Conservation (phyloP, 2,888 invertebrate genomes). For the Meiosimyza platycephala region DNA sequence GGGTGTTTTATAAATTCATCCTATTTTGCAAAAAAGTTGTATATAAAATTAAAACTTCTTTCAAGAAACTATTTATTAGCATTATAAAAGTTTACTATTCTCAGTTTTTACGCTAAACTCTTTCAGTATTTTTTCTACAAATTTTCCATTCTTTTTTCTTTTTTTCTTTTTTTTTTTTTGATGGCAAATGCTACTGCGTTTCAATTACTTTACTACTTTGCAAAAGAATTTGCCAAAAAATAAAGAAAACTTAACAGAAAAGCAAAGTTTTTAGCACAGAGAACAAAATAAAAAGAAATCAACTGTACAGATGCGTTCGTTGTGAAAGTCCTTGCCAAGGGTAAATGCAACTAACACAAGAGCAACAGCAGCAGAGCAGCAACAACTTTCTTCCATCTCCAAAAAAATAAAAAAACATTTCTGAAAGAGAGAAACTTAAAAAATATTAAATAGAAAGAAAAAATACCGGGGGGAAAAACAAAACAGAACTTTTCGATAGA, state of each 20-base stretch:
- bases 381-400: not conserved
- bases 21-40: too few relatives aligned
- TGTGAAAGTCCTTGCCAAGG: conserved; percentile 61
- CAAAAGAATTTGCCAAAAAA: conserved; percentile 24
- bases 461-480: not conserved
- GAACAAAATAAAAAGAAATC: conserved; percentile 49
- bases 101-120: too few relatives aligned
- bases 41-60: too few relatives aligned
- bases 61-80: too few relatives aligned
- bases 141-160: too few relatives aligned
- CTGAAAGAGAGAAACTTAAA: not conserved
- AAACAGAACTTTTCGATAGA: conserved; percentile 23
- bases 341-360: conserved; percentile 56
- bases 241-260: not conserved
- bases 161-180: too few relatives aligned
- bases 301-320: conserved; percentile 33
- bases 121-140: too few relatives aligned
- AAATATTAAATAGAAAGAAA: not conserved
- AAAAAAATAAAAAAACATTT: not conserved
- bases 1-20: too few relatives aligned
- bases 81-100: too few relatives aligned
- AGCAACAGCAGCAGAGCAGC: conserved; percentile 42
- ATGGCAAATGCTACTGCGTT: not conserved
- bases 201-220: conserved; percentile 28
- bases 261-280: conserved; percentile 1